Percentiles rank a stretch among this genome's conserved stretches.
These are phyloP conservation scores for Nanger granti DNA, from an alignment of 2,113 vertebrate species.

Conservation along the genomic window DNA sequence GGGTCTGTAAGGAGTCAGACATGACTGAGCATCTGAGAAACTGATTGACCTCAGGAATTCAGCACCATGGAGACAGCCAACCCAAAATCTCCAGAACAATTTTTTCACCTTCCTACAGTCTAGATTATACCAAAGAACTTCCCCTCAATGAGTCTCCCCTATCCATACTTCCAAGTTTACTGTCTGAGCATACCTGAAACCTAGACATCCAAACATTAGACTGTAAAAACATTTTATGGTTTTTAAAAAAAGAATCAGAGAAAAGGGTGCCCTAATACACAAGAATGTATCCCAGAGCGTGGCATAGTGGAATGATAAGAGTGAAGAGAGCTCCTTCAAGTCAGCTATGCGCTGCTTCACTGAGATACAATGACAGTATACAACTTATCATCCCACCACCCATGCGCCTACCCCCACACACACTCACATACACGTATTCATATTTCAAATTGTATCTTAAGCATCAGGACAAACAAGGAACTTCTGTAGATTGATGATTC, in stretches of 20 bases:
- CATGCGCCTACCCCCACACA: not conserved
- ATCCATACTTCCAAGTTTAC: not conserved
- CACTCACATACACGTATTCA: not conserved
- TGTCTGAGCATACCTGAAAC: not conserved
- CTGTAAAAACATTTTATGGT: not conserved
- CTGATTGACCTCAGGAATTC: not conserved
- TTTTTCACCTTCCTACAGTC: not conserved
- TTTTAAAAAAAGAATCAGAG: not conserved
- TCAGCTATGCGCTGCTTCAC: not conserved
- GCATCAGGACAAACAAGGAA: not conserved
- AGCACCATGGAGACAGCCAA: slow-evolving; percentile 30
- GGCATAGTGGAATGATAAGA: not conserved
- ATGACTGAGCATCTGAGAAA: not conserved
- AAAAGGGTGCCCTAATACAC: not conserved
- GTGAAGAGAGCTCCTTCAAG: not conserved
- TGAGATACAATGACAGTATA: not conserved
- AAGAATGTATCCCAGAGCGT: not conserved
- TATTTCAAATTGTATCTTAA: not conserved
- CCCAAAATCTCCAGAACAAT: not conserved
- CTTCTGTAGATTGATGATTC: not conserved
- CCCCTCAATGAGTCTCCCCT: not conserved
- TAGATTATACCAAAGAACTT: not conserved
- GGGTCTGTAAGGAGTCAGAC: not conserved
- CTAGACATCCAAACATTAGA: not conserved
- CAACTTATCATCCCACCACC: too few species aligned